Evolutionary conservation across 1,140 invertebrate species (phyloP).

Genomic region (Goniozus legneri): DNA sequence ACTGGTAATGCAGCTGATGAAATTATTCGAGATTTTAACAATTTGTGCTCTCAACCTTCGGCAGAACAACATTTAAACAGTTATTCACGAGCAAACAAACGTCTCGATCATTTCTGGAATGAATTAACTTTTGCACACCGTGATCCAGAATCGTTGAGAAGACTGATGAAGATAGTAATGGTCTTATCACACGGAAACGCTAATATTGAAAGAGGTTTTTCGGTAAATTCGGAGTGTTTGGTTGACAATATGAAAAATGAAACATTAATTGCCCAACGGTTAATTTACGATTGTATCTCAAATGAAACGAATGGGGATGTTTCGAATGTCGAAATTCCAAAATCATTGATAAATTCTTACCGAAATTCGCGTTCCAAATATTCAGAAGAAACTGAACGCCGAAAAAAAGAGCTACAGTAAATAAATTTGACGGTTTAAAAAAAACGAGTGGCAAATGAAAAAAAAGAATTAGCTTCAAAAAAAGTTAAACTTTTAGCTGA

Average conservation of each 20-base stretch:
- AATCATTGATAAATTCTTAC: constrained; percentile 6
- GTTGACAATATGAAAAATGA: constrained; percentile 15
- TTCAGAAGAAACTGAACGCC: constrained; percentile 5
- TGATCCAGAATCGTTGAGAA: no score
- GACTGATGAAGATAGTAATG: constrained; percentile 13
- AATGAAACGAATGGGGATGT: constrained; percentile 9
- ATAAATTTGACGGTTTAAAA: neutral
- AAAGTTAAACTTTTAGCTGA: no score
- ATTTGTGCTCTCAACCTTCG: neutral
- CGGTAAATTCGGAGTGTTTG: constrained; percentile 18
- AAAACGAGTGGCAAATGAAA: no score
- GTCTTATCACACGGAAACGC: constrained; percentile 19
- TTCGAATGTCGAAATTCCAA: constrained; percentile 10
- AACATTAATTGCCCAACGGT: constrained; percentile 14
- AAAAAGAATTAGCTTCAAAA: no score
- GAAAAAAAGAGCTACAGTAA: constrained; percentile 1
- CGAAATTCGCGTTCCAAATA: constrained; percentile 14
- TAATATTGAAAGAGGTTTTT: constrained; percentile 17
- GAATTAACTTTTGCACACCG: constrained; percentile 2
- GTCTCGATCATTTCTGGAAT: constrained; percentile 17
- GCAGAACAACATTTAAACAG: constrained; percentile 5
- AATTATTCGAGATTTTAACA: constrained; percentile 9
- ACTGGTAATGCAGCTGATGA: constrained; percentile 14
- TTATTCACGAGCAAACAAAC: constrained; percentile 9
- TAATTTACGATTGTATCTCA: constrained; percentile 15